Conservation (phyloP, 1,140 invertebrate genomes). For the Hormaphis cornu region DNA sequence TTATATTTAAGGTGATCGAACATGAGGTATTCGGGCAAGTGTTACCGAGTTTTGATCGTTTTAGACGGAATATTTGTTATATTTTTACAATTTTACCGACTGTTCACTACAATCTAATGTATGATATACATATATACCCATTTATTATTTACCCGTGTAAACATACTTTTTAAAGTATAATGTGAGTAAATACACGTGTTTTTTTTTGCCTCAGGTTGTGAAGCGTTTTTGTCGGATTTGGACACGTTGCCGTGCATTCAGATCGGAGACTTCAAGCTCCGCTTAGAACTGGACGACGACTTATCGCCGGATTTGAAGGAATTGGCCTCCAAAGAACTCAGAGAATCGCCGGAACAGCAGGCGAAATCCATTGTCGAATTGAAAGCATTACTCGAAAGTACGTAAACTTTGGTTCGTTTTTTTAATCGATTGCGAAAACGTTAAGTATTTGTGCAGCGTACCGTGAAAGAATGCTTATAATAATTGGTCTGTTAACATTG, state of each 20-base stretch:
- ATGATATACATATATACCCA: no score
- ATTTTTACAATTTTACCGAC: no score
- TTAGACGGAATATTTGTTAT: no score
- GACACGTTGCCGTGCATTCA: conserved; percentile 55
- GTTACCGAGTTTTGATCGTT: no score
- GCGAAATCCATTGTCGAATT: conserved; percentile 54
- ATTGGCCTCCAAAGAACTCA: conserved; percentile 60
- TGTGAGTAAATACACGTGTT: no score
- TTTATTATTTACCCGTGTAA: no score
- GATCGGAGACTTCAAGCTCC: conserved; percentile 55
- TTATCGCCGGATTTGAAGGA: conserved; percentile 52
- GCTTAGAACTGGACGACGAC: conserved; percentile 58
- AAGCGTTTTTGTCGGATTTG: conserved; percentile 58
- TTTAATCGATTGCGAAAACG: background rate
- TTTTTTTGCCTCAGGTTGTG: conserved; percentile 47
- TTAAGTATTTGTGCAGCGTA: background rate
- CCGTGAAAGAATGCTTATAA: no score
- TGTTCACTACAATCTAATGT: no score
- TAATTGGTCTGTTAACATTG: no score
- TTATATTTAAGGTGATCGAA: no score
- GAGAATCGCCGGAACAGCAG: conserved; percentile 58
- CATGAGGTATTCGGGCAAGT: no score
- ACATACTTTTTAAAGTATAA: no score
- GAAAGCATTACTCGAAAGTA: conserved; percentile 59
- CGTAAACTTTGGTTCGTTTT: conserved; percentile 24